A percentile compares a stretch with the other conserved stretches of the same genome.
Conservation (phyloP, 2,113 vertebrate genomes). For the Nannospalax galili region DNA sequence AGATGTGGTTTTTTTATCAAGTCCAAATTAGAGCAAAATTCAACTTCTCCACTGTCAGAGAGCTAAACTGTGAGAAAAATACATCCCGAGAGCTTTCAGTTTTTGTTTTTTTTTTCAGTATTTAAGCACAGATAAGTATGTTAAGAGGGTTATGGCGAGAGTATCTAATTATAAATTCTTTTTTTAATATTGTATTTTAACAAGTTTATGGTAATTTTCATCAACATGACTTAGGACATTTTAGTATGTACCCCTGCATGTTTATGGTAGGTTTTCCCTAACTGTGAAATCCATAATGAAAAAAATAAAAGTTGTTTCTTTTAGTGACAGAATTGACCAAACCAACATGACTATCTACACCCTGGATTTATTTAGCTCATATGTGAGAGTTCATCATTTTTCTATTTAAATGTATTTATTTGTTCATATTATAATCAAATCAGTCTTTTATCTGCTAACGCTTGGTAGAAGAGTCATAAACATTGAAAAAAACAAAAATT, state of each 20-base stretch:
- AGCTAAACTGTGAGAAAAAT: not conserved
- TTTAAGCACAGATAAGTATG: not conserved
- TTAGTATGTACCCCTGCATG: not conserved
- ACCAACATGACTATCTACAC: not conserved
- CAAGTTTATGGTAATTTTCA: not conserved
- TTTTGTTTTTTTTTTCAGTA: not conserved
- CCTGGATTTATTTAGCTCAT: not conserved
- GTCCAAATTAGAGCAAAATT: slow-evolving; percentile 3
- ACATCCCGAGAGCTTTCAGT: not conserved
- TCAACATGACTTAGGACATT: not conserved
- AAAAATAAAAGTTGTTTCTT: not conserved
- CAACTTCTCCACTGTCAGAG: not conserved
- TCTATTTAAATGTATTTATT: slow-evolving; percentile 26
- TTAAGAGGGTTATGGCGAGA: not conserved
- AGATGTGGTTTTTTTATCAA: not conserved
- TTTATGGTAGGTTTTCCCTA: not conserved
- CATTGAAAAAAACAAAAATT: slow-evolving; percentile 36
- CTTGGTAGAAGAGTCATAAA: not conserved
- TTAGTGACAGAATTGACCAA: not conserved
- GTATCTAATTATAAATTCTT: not conserved
- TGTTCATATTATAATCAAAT: not conserved
- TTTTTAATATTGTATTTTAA: not conserved
- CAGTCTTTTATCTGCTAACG: not conserved
- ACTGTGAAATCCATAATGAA: not conserved
- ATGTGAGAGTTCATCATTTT: not conserved